Base-by-base conservation (phyloP, 2,888 invertebrate species). In the Brenthis daphne region DNA sequence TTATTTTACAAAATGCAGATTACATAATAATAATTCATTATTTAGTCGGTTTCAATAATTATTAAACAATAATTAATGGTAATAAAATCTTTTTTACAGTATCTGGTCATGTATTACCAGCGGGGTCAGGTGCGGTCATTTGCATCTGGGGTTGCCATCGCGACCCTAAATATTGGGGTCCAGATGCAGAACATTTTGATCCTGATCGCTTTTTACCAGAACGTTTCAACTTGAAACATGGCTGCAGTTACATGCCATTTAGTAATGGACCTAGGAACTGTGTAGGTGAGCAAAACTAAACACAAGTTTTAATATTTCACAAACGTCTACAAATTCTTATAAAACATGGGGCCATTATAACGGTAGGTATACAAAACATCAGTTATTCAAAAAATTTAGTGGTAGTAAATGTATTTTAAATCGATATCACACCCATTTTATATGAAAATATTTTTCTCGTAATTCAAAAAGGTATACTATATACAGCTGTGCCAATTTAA, bases 201-300 rank as follows among this genome's bases (percentile, higher is more conserved):
- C 95, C 95, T 0, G 94, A 95, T 74, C 82, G 95, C 67, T 95
- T 95, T 79, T 77, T 93, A 54, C 93, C 94, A 0, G 94, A 95
- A 76, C 82, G 91, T 71, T 84, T 83, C 14, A 84, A 88, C 8
- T 76, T 85, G 56, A 75, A 83, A 12, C 82, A 91, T 68, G 72
- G 90, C 5, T 93, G 90, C 76, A 85, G 88, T 68, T 94, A 79
- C 70, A 85, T 94, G 82, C 94, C 94, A 0, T 94, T 94, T 68
- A 93, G 93, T 73, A 88, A 79, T 67, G 94, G 94, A 16, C 91
- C 93, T 0, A 85, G 94, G 69, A 93, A 93, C 76, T 94, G 94
- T 74, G 79, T 93, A 54, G 94, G 94, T 93, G 78, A 82, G 85
- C 80, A 43, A 53, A 51, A 43, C 51, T 48, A 50, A 3, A 16